Evolutionary conservation across 2,113 vertebrate species (phyloP).

Genomic region (Nycticebus coucang): DNA sequence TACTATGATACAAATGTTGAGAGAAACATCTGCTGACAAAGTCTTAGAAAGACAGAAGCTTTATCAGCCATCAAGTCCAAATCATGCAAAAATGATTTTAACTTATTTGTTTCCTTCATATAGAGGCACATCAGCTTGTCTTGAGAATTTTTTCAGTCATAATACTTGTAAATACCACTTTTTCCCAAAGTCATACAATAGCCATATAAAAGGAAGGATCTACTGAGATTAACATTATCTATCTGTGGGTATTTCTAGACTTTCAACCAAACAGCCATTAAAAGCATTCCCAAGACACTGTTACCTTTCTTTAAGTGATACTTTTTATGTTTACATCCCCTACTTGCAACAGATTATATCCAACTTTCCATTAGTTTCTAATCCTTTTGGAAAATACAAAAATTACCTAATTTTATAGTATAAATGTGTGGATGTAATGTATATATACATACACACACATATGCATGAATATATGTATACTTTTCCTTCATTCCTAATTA

Average conservation of each 20-base stretch:
- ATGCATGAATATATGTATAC: not conserved
- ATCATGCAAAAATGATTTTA: slow-evolving; percentile 8
- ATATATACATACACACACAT: not conserved
- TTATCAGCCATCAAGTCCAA: not conserved
- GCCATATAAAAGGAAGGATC: slow-evolving; percentile 10
- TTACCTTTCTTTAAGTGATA: slow-evolving; percentile 37
- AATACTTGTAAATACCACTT: slow-evolving; percentile 51
- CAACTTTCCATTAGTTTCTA: not conserved
- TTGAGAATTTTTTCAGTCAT: not conserved
- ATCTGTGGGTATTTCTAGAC: slow-evolving; percentile 57
- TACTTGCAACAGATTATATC: not conserved
- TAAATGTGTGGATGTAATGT: not conserved
- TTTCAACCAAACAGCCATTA: slow-evolving; percentile 63
- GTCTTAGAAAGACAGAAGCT: not conserved
- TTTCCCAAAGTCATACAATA: not conserved
- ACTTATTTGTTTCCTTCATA: not conserved
- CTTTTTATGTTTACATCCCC: not conserved
- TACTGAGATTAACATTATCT: slow-evolving; percentile 27
- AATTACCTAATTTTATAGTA: slow-evolving; percentile 38
- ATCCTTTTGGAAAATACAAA: slow-evolving; percentile 47
- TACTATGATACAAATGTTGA: slow-evolving; percentile 26
- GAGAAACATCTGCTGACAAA: slow-evolving; percentile 32
- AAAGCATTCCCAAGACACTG: slow-evolving; percentile 44
- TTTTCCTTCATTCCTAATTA: slow-evolving; percentile 63
- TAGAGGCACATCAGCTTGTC: slow-evolving; percentile 29